Percentiles rank a stretch among this genome's conserved stretches.
These are phyloP conservation scores for Chironomus striatipennis DNA, from an alignment of 1,140 invertebrate species.

Conservation along the genomic window DNA sequence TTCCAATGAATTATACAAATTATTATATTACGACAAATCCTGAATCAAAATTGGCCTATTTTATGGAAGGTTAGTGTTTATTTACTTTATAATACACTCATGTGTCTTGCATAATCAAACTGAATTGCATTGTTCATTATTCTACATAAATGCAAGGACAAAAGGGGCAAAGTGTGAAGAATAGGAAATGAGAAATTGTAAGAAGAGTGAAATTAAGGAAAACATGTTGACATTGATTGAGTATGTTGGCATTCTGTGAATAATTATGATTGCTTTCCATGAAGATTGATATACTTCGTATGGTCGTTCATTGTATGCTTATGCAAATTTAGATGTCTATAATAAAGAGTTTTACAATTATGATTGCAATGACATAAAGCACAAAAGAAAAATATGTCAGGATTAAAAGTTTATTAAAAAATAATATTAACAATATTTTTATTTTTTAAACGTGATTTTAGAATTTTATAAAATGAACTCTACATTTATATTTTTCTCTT, in stretches of 20 bases:
- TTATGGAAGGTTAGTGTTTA: constrained; percentile 45
- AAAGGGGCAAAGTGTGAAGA: neutral
- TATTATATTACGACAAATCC: constrained; percentile 42
- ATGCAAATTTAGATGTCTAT: too few relatives aligned
- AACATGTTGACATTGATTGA: neutral
- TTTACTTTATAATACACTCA: neutral
- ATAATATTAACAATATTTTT: neutral
- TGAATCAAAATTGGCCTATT: constrained; percentile 54
- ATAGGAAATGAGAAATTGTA: neutral
- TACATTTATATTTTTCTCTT: neutral
- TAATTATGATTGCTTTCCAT: neutral
- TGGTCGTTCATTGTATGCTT: neutral
- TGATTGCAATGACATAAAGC: neutral
- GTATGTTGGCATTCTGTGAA: neutral
- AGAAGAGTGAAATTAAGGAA: neutral
- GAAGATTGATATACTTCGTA: neutral
- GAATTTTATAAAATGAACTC: neutral
- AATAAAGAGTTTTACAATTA: neutral
- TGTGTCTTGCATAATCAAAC: too few relatives aligned
- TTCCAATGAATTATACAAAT: constrained; percentile 46
- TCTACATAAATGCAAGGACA: too few relatives aligned
- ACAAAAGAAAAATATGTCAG: neutral
- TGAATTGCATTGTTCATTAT: too few relatives aligned
- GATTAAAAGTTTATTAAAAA: neutral
- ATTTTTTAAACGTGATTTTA: neutral